These are phyloP conservation scores for Etheostoma cragini DNA, from an alignment of 2,113 vertebrate genomes.

Conservation along the genomic window DNA sequence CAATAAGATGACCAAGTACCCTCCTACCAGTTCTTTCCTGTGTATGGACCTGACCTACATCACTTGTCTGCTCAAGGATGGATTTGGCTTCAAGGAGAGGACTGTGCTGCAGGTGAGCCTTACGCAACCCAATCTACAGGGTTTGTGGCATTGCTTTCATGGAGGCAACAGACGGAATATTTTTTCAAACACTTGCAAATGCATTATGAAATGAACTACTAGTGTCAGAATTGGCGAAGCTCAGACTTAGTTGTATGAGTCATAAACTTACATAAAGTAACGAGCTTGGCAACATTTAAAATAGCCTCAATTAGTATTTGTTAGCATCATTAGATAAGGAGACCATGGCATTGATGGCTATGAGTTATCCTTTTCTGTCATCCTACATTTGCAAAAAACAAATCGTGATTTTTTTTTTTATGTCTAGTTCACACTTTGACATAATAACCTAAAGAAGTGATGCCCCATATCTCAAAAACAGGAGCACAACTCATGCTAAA, in stretches of 20 bases:
- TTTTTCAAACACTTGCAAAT: background rate
- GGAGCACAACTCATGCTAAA: background rate
- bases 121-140: background rate
- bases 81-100: constrained; percentile 92
- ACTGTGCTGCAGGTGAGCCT: constrained; percentile 88
- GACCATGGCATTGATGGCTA: background rate
- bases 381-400: background rate
- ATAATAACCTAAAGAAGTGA: background rate
- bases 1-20: constrained; percentile 85
- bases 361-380: background rate
- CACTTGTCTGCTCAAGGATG: constrained; percentile 92
- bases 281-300: background rate
- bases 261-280: background rate
- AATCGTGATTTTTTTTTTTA: no score
- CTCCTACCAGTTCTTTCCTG: constrained; percentile 87
- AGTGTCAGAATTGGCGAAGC: background rate
- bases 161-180: background rate
- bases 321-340: background rate
- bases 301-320: background rate
- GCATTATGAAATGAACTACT: background rate
- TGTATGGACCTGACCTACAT: constrained; percentile 98
- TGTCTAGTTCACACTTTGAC: no score
- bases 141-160: background rate
- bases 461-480: background rate
- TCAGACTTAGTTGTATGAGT: background rate